Evolutionary conservation across 2,797 vertebrate species (phyloP), one percentile per base, ranked within the genome.

Genomic region (Cygnus olor): DNA sequence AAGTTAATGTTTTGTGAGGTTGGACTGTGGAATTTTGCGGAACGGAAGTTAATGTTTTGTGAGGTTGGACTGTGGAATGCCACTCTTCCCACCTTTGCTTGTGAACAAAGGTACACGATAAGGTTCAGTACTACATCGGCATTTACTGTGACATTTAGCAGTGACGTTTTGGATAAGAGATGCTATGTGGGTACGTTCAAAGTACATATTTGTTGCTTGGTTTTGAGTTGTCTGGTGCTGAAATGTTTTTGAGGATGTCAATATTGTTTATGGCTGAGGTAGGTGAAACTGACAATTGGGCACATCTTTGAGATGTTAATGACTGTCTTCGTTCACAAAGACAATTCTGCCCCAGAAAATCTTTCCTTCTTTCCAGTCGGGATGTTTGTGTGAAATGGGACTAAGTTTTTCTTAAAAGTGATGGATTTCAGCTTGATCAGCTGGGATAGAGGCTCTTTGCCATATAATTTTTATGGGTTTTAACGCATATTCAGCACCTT

Each of bases 11-110:
- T 93, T 81, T 91, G 58, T 70, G 64, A 49, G 45, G 27, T 16
- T 44, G 57, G 84, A 57, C 88, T 86, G 81, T 0, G 49, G 64
- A 86, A 92, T 70, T 82, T 94, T 87, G 72, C 65, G 64, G 60
- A 74, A 87, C 64, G 89, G 38, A 92, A 95, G 90, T 90, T 88
- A 63, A 66, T 79, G n/a, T 88, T 93, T 81, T 91, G 58, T 70
- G 64, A 49, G 45, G 27, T 16, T 44, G 57, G 84, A 57, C 88
- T 86, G 81, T 0, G 49, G 64, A 86, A 92, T 70, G 61, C 57
- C 83, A 71, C 68, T 90, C 77, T 54, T 91, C 51, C 94, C 86
- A 78, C 86, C 88, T 93, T 89, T 84, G 42, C 89, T 77, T 77
- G 34, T 82, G 57, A 88, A 60, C 11, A 79, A 68, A 61, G 49